A percentile compares a stretch with the other conserved stretches of the same genome.
Evolutionary conservation across 1,140 invertebrate genomes (phyloP).

Genomic region (Pseudomyrmex flavicornis): DNA sequence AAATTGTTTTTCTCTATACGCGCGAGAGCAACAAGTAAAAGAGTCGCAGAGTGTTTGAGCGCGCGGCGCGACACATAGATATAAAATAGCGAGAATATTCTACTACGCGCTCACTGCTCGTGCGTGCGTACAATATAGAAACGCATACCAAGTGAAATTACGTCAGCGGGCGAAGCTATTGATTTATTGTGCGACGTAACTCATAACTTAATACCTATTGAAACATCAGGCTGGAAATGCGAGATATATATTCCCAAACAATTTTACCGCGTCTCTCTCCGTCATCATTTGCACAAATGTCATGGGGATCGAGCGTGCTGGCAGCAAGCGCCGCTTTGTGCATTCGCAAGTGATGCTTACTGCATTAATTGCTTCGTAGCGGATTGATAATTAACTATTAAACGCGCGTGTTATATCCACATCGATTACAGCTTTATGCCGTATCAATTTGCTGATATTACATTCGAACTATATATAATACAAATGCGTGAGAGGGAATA

Average conservation of each 20-base stretch:
- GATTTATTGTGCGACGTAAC: background rate
- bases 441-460: slow-evolving; percentile 25
- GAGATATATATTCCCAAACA: slow-evolving; percentile 10
- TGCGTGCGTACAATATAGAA: background rate
- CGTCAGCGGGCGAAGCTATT: background rate
- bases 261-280: slow-evolving; percentile 2
- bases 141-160: background rate
- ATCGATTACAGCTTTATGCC: background rate
- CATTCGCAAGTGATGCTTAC: slow-evolving; percentile 3
- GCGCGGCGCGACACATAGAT: no score
- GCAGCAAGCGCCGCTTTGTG: slow-evolving; percentile 10
- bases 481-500: slow-evolving; percentile 5
- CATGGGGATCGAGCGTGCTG: background rate
- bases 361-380: slow-evolving; percentile 44
- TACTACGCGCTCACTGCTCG: no score
- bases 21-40: slow-evolving; percentile 62
- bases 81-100: slow-evolving; percentile 2
- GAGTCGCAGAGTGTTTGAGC: background rate
- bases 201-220: background rate
- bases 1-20: slow-evolving; percentile 30
- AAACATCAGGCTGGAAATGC: slow-evolving; percentile 2
- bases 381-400: slow-evolving; percentile 52
- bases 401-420: background rate
- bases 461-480: background rate
- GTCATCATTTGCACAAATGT: slow-evolving; percentile 25